Evolutionary conservation across 2,113 vertebrate species (phyloP), one percentile per base, ranked within the genome.

Genomic region (Conger conger): DNA sequence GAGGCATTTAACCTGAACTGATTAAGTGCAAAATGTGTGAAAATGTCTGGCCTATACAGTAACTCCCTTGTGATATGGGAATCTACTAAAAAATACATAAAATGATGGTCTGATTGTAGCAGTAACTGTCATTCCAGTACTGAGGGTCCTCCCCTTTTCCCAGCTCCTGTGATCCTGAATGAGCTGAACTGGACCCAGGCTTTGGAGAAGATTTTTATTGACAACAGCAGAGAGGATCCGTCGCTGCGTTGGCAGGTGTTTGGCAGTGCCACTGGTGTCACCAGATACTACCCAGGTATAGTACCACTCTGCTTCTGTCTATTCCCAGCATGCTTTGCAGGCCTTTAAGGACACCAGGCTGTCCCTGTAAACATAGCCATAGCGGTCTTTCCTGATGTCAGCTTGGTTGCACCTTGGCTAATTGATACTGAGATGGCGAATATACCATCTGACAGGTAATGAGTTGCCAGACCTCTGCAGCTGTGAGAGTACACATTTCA

Each of bases 171-270:
- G 79, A 99, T 99, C 90, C 95, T 99, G 84, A 99, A 99, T 0
- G 98, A 99, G 91, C 90, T 99, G 89, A 99, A 98, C 94, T 99
- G 98, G 98, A 99, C 98, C 0, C 97, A 99, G 83, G 97, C 97
- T 0, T 91, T 99, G 89, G 98, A 99, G 93, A 97, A 96, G 0
- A 97, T 99, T 6, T 99, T 99, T 89, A 97, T 98, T 0, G 97
- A 98, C 92, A 99, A 99, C 91, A 95, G 97, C 3, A 94, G 95
- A 84, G 97, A 97, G 81, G 98, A 99, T 88, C 97, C 98, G 0
- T 97, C 97, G 0, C 91, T 99, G 88, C 95, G 99, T 79, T 99
- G 98, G 98, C 98, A 99, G 90, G 97, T 97, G 1, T 99, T 99
- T 0, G 98, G 98, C 86, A 99, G 98, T 0, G 98, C 98, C 78